These are phyloP conservation scores for Metaphire vulgaris DNA, from an alignment of 1,140 invertebrate species.

Conservation along the genomic window DNA sequence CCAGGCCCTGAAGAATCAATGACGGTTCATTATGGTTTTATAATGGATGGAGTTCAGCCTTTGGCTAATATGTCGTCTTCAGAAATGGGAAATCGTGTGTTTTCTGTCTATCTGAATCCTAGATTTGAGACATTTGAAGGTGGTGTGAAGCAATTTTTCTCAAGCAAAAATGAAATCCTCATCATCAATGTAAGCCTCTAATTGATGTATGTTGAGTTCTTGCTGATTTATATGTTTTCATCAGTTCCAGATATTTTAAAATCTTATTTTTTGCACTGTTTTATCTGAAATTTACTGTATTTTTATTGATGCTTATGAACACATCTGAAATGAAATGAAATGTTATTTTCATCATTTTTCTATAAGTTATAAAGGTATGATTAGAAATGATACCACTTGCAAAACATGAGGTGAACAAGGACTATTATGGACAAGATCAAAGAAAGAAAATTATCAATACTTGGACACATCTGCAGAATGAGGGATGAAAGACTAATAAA, in stretches of 20 bases:
- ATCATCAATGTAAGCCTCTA: conserved; percentile 71
- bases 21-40: conserved; percentile 80
- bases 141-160: conserved; percentile 44
- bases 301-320: not conserved
- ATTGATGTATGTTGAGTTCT: not conserved
- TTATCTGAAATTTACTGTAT: too few relatives aligned
- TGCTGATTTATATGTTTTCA: conserved; percentile 5
- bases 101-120: conserved; percentile 84
- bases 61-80: conserved; percentile 68
- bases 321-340: not conserved
- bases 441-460: too few relatives aligned
- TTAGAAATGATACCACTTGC: too few relatives aligned
- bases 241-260: too few relatives aligned
- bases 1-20: conserved; percentile 65
- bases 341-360: too few relatives aligned
- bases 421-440: too few relatives aligned
- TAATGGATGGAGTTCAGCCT: conserved; percentile 83
- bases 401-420: too few relatives aligned
- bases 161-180: conserved; percentile 69
- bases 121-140: conserved; percentile 80
- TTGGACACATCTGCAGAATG: too few relatives aligned
- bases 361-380: too few relatives aligned
- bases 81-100: conserved; percentile 57
- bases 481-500: too few relatives aligned
- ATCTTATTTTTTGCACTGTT: too few relatives aligned